Evolutionary conservation across 2,797 vertebrate species (phyloP).

Genomic region (Sebastes matsubarae): DNA sequence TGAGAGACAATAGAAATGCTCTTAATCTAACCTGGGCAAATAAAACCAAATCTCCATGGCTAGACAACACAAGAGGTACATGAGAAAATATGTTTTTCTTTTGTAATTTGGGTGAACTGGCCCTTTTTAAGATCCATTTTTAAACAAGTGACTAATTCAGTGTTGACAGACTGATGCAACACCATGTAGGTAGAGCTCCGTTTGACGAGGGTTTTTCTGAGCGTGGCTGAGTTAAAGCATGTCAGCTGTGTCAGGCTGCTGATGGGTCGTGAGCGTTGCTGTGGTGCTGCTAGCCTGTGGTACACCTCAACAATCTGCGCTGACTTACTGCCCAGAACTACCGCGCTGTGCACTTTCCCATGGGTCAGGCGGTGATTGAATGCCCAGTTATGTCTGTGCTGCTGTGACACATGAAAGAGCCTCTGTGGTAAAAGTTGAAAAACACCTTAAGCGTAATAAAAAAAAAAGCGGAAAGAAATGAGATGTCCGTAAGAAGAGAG

Average conservation of each 20-base stretch:
- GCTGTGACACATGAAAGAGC: constrained; percentile 69
- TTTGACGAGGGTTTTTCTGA: constrained; percentile 9
- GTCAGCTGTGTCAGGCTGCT: constrained; percentile 51
- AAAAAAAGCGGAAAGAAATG: constrained; percentile 53
- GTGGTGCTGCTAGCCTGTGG: constrained; percentile 61
- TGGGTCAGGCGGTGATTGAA: constrained; percentile 66
- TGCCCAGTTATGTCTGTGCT: constrained; percentile 65
- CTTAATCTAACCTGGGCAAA: too few species aligned
- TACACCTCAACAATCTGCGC: constrained; percentile 77
- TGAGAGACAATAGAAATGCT: too few species aligned
- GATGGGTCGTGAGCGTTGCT: constrained; percentile 54
- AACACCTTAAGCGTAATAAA: constrained; percentile 59
- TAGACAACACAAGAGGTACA: not conserved
- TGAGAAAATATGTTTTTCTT: too few species aligned
- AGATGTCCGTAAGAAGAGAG: constrained; percentile 53
- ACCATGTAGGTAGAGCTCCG: constrained; percentile 8
- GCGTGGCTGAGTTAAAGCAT: constrained; percentile 45
- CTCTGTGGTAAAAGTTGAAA: constrained; percentile 67
- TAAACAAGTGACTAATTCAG: not conserved
- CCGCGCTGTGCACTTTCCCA: constrained; percentile 58
- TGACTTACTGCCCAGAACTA: constrained; percentile 67
- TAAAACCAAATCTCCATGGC: too few species aligned
- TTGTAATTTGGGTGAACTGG: not conserved
- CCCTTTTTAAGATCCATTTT: not conserved
- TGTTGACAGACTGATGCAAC: not conserved